These are phyloP conservation scores for Rhagologus leucostigma DNA, from an alignment of 2,113 vertebrate species.

Conservation along the genomic window DNA sequence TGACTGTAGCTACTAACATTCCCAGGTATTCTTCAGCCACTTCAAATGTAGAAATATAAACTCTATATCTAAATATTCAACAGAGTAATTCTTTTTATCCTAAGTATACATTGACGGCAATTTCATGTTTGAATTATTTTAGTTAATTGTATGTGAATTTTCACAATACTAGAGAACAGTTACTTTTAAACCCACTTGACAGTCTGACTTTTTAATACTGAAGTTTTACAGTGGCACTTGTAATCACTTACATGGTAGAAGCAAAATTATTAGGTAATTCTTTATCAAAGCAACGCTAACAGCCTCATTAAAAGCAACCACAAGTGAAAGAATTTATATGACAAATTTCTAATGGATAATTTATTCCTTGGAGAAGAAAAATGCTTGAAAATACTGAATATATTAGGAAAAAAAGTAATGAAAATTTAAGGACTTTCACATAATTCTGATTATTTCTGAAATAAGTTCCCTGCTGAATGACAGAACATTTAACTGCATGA, in stretches of 20 bases:
- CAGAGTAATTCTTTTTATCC: background rate
- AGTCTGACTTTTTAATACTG: background rate
- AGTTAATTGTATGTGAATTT: background rate
- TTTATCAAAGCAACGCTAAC: background rate
- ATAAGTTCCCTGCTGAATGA: background rate
- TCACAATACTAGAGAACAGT: background rate
- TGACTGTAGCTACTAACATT: background rate
- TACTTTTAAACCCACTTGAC: background rate
- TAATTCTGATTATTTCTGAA: background rate
- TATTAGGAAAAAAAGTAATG: background rate
- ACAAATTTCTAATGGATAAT: background rate
- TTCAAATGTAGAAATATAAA: background rate
- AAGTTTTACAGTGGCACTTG: background rate
- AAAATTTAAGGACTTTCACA: background rate
- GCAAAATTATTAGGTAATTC: background rate
- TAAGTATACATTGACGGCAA: background rate
- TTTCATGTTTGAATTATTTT: background rate
- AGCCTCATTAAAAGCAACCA: background rate
- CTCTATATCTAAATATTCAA: background rate
- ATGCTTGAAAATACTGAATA: background rate
- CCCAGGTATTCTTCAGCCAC: background rate
- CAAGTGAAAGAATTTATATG: background rate
- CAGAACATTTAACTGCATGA: background rate
- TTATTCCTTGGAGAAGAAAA: background rate
- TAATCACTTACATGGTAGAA: background rate